These are phyloP conservation scores for Nebria brevicollis DNA, from an alignment of 2,888 invertebrate genomes.

Conservation along the genomic window DNA sequence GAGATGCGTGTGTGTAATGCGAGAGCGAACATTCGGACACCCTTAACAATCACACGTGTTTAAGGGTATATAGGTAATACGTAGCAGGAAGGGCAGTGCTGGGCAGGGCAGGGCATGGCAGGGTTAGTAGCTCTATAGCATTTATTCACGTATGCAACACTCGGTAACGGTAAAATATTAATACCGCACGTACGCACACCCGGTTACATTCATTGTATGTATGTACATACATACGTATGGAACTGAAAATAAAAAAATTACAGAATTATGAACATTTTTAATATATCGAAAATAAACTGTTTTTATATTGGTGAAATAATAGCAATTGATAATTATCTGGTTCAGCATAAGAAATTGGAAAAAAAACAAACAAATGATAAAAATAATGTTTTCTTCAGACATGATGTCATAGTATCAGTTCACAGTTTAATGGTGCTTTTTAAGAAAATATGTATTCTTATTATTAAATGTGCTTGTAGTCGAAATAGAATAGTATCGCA, in stretches of 20 bases:
- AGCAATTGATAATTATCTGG: too few relatives aligned
- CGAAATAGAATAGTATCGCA: not conserved
- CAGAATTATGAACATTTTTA: too few relatives aligned
- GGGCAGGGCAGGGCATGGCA: not conserved
- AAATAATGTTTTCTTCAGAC: not conserved
- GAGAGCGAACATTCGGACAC: conserved; percentile 5
- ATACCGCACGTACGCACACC: not conserved
- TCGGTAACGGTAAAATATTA: not conserved
- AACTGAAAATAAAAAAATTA: not conserved
- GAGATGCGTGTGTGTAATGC: not conserved
- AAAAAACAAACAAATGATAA: not conserved
- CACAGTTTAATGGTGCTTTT: not conserved
- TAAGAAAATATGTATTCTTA: not conserved
- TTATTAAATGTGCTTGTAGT: not conserved
- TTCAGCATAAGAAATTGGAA: too few relatives aligned
- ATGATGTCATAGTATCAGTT: not conserved
- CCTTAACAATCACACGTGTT: conserved; percentile 26
- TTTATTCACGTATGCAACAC: not conserved
- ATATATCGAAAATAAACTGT: too few relatives aligned
- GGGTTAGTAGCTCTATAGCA: not conserved
- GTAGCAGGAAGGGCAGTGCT: too few relatives aligned
- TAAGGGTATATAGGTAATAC: not conserved
- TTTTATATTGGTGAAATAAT: too few relatives aligned
- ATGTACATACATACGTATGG: too few relatives aligned
- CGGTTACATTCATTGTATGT: not conserved